These are phyloP conservation scores for Eurois occulta DNA, from an alignment of 2,888 invertebrate genomes.

Conservation along the genomic window DNA sequence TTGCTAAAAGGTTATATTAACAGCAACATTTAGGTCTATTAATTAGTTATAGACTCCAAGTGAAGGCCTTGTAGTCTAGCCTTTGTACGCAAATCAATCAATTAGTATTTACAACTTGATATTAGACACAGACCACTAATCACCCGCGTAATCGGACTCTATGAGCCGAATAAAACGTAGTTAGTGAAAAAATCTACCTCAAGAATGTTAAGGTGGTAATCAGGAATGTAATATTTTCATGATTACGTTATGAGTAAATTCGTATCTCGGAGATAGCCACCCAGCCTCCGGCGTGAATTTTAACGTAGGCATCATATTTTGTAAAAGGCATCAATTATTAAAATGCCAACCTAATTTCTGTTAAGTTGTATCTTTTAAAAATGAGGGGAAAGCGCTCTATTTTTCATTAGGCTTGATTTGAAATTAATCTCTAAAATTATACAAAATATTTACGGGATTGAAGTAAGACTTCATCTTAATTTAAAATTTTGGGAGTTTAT, in stretches of 20 bases:
- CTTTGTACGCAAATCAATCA: neutral
- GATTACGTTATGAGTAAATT: conserved; percentile 50
- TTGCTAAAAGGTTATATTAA: neutral
- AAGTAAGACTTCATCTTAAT: neutral
- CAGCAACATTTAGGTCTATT: neutral
- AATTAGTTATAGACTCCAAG: neutral
- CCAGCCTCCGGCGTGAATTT: conserved; percentile 25
- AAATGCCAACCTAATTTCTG: conserved; percentile 16
- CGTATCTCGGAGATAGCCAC: conserved; percentile 38
- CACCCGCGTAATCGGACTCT: neutral
- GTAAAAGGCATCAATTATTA: conserved; percentile 39
- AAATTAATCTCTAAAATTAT: neutral
- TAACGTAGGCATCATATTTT: conserved; percentile 32
- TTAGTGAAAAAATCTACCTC: conserved; percentile 6
- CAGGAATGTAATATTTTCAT: conserved; percentile 60
- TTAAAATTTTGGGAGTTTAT: neutral
- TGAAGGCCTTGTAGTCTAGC: neutral
- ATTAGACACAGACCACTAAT: neutral
- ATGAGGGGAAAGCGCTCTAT: neutral
- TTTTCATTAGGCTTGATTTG: neutral
- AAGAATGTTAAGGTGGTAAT: conserved; percentile 58
- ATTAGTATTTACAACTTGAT: conserved; percentile 12
- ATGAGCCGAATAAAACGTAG: neutral
- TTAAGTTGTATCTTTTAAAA: neutral
- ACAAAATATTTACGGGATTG: neutral